phyloP scores from a whole-genome alignment of 1,140 invertebrate species.

The Nebria ingens region DNA sequence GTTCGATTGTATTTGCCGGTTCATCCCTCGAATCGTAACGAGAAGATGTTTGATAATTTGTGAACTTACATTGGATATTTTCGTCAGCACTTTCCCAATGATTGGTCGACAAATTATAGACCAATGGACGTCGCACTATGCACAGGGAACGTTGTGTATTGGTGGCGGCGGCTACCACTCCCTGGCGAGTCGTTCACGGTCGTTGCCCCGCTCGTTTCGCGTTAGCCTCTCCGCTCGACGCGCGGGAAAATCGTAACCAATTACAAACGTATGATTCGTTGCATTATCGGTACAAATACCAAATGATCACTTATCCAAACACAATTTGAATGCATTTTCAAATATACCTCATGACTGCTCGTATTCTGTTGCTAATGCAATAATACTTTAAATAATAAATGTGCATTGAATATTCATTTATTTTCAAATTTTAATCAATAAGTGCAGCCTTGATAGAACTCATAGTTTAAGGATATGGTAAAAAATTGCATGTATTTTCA shows the following conservation, averaged over 20 bases:
- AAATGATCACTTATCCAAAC: no score
- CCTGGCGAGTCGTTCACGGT: slow-evolving; percentile 33
- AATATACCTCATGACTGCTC: no score
- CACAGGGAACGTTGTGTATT: slow-evolving; percentile 45
- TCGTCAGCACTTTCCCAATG: slow-evolving; percentile 52
- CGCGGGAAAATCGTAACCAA: slow-evolving; percentile 35
- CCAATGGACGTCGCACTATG: slow-evolving; percentile 51
- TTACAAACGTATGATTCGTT: slow-evolving; percentile 25
- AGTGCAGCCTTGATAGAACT: no score
- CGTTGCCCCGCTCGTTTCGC: slow-evolving; percentile 32
- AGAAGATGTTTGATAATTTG: slow-evolving; percentile 54
- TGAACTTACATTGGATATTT: slow-evolving; percentile 71
- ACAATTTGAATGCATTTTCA: no score
- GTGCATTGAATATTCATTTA: no score
- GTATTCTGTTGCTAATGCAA: no score
- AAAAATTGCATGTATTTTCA: neutral
- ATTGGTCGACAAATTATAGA: slow-evolving; percentile 56
- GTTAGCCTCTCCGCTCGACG: slow-evolving; percentile 23
- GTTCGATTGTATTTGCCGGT: slow-evolving; percentile 23
- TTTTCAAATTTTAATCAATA: no score
- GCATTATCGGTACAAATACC: no score
- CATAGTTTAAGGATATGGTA: no score
- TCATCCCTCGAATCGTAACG: slow-evolving; percentile 21
- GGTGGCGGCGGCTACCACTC: slow-evolving; percentile 46
- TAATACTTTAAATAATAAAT: no score